phyloP scores from a whole-genome alignment of 2,797 vertebrate genomes.

The Uromys caudimaculatus region DNA sequence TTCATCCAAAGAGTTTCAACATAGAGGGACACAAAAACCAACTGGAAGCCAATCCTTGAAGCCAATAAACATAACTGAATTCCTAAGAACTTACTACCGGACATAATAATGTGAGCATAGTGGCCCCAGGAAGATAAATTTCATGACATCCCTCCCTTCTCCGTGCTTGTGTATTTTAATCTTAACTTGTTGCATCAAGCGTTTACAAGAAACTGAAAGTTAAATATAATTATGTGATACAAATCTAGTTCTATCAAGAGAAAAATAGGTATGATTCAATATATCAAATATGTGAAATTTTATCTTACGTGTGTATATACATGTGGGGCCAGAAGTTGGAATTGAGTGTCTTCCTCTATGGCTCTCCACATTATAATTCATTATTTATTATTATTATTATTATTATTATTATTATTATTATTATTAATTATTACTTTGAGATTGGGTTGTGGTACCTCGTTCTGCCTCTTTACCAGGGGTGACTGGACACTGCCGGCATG shows the following conservation, averaged over 20 bases:
- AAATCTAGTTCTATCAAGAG: not conserved
- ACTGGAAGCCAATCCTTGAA: not conserved
- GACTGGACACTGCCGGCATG: not conserved
- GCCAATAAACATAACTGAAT: not conserved
- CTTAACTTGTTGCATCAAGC: not conserved
- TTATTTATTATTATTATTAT: too few species aligned
- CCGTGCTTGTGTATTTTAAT: not conserved
- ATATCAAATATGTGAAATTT: not conserved
- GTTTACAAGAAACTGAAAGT: not conserved
- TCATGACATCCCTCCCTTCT: not conserved
- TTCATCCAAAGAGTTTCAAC: conserved; percentile 43
- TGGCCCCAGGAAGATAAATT: not conserved
- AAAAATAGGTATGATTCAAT: conserved; percentile 4
- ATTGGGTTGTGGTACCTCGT: not conserved
- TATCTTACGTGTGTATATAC: not conserved
- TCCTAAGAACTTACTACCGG: not conserved
- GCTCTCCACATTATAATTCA: not conserved
- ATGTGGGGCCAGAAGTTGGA: not conserved
- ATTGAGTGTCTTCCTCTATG: not conserved
- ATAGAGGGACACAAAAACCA: not conserved
- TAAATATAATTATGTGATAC: conserved; percentile 19
- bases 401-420: not conserved
- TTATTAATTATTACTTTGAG: too few species aligned
- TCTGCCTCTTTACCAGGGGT: not conserved
- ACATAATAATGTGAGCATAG: not conserved